Percentiles rank a stretch among this genome's conserved stretches.
Evolutionary conservation across 1,140 invertebrate species (phyloP).

Genomic region (Drosophila kurseongensis): DNA sequence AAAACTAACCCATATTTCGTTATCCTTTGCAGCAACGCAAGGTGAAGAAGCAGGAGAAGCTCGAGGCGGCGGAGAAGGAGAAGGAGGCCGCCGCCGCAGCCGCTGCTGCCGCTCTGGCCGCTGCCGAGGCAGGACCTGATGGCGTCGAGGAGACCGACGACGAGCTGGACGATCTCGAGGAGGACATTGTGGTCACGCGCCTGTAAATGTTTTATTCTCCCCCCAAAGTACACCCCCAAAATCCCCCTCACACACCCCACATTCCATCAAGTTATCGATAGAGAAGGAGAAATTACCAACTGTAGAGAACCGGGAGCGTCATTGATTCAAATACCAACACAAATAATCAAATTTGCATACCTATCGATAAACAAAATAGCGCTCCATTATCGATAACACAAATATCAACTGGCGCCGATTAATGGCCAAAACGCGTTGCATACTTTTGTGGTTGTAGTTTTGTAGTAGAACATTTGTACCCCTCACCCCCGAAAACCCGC

Average conservation of each 20-base stretch:
- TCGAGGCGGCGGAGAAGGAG: conserved; percentile 85
- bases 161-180: conserved; percentile 93
- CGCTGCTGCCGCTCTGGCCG: conserved; percentile 84
- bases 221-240: conserved; percentile 3
- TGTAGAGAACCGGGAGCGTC: background rate
- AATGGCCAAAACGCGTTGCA: conserved; percentile 6
- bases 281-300: background rate
- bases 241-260: conserved; percentile 10
- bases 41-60: conserved; percentile 89
- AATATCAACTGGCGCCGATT: conserved; percentile 7
- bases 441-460: conserved; percentile 63
- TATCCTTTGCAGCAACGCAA: conserved; percentile 82
- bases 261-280: conserved; percentile 38
- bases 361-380: conserved; percentile 4
- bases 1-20: conserved; percentile 8
- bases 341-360: background rate
- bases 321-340: background rate
- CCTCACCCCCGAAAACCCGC: conserved; percentile 5
- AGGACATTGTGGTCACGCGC: conserved; percentile 93
- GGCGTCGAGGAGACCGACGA: conserved; percentile 90
- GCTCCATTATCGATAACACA: conserved; percentile 20
- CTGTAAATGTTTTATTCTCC: conserved; percentile 85
- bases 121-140: conserved; percentile 85
- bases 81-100: conserved; percentile 77
- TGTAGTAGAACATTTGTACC: conserved; percentile 35